Base-by-base conservation (phyloP, 1,140 invertebrate genomes). In the Dreissena polymorpha region DNA sequence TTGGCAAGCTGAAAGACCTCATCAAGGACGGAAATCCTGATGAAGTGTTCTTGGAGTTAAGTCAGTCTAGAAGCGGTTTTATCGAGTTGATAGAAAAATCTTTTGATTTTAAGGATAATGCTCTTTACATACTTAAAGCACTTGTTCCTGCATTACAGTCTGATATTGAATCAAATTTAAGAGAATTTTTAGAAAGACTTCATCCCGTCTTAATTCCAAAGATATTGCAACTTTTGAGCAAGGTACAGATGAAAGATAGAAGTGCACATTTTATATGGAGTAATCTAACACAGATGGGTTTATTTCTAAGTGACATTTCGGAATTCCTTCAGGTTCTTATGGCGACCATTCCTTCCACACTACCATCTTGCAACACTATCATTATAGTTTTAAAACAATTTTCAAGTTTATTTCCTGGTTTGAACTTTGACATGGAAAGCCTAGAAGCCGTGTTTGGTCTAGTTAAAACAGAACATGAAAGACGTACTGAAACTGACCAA, bases 21-120 rank as follows among this genome's bases (percentile, higher is more conserved):
- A 13, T 18, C 50, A n/a, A 76, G 21, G 49, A 29, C 8, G 27
- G 39, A 7, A 39, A 78, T 53, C 63, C 63, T n/a, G 76, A 78
- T 60, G 76, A 29, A 23, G 25, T 78, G 7, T 29, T 78, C 14
- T 12, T 78, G 21, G 65, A 70, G 39, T 67, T 78, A 13, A 51
- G 7, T 23, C 49, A 78, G 1, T 69, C 76, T 5, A 69, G 53
- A 57, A 78, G 76, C 57, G 76, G 76, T 3, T 78, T 78, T 70
- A 23, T 67, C 12, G 67, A 78, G 10, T 60, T 69, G 18, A 23
- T 78, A 53, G 21, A 16, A 16, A 69, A 68, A 69, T 39, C 29
- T 68, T 27, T 68, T 25, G 67, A 68, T 68, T 27, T 68, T 39
- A 68, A 68, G 23, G 67, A 27, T 27, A 68, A 68, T 68, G 23